Evolutionary conservation across 1,140 invertebrate species (phyloP).

Genomic region (Dinoponera quadriceps): DNA sequence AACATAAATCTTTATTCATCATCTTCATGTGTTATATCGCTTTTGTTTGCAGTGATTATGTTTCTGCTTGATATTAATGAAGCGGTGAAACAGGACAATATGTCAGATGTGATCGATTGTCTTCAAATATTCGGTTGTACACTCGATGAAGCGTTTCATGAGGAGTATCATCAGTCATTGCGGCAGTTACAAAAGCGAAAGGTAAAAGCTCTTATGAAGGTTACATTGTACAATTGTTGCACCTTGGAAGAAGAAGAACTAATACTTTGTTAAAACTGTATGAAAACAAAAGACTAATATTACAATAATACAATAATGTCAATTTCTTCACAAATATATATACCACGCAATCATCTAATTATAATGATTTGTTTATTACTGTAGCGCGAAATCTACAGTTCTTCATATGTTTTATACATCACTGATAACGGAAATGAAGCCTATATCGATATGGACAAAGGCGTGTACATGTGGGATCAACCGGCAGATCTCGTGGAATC

Average conservation of each 20-base stretch:
- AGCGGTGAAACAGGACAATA: conserved; percentile 71
- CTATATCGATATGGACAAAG: conserved; percentile 80
- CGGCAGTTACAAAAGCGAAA: conserved; percentile 72
- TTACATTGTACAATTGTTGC: neutral
- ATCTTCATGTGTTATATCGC: neutral
- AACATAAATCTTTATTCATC: neutral
- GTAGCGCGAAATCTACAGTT: conserved; percentile 66
- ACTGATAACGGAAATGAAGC: conserved; percentile 77
- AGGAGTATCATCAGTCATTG: conserved; percentile 74
- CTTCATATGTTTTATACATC: conserved; percentile 76
- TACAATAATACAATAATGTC: too few species aligned
- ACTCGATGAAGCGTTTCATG: conserved; percentile 67
- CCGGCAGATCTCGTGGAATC: conserved; percentile 76
- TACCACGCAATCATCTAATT: neutral
- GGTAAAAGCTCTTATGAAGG: conserved; percentile 57
- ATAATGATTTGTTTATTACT: conserved; percentile 14
- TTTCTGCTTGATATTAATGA: conserved; percentile 64
- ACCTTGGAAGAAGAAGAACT: conserved; percentile 20
- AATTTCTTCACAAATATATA: too few species aligned
- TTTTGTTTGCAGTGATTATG: conserved; percentile 54
- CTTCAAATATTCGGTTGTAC: conserved; percentile 62
- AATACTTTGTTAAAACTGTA: too few species aligned
- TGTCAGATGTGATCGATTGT: conserved; percentile 63
- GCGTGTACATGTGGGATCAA: conserved; percentile 81
- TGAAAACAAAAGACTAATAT: too few species aligned